Conservation (phyloP, 2,113 vertebrate genomes). For the Emydocephalus ijimae region DNA sequence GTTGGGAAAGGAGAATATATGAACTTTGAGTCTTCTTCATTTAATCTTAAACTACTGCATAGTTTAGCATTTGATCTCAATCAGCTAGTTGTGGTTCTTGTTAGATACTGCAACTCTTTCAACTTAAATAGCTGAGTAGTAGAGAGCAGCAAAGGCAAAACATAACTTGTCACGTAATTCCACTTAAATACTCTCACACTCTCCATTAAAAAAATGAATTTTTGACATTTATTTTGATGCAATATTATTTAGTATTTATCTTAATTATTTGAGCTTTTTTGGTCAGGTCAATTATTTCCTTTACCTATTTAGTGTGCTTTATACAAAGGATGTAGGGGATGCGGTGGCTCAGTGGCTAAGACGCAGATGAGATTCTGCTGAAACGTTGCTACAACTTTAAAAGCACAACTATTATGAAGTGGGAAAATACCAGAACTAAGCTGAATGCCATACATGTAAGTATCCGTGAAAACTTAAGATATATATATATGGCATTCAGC, state of each 20-base stretch:
- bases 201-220: background rate
- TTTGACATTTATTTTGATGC: background rate
- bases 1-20: background rate
- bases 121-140: background rate
- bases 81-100: background rate
- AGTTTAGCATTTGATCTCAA: background rate
- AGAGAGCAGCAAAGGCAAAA: background rate
- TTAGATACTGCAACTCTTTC: background rate
- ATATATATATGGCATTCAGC: too few species aligned
- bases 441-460: too few species aligned
- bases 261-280: background rate
- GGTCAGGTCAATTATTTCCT: background rate
- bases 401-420: too few species aligned
- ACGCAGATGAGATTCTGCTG: too few species aligned
- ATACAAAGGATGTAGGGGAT: background rate
- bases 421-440: too few species aligned
- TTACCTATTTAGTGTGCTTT: background rate
- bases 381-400: too few species aligned
- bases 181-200: background rate
- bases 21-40: background rate
- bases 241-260: background rate
- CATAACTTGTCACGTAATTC: background rate
- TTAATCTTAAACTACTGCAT: background rate
- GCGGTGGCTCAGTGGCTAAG: too few species aligned
- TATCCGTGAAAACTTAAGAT: too few species aligned